Base-by-base conservation (phyloP, 1,140 invertebrate genomes). In the Andricus grossulariae region DNA sequence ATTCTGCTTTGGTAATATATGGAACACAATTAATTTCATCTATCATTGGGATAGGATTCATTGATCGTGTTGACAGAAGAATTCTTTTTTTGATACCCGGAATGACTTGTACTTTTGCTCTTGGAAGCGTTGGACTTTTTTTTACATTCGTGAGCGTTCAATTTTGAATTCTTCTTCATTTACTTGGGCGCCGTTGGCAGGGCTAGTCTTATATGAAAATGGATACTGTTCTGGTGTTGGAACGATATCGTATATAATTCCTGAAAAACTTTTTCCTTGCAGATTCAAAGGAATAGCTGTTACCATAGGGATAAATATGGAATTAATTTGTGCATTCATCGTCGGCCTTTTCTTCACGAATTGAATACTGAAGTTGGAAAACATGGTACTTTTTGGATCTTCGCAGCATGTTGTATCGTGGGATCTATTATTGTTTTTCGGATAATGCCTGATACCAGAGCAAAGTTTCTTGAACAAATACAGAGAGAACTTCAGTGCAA, bases 391-490 rank as follows among this genome's bases (percentile, higher is more conserved):
- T 66, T 39, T 66, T 25, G 21, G 13, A 39, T 39, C 16, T 66
- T 66, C 8, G 25, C 19, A 32, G 2, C 16, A 7, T 15, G 25
- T 11, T 32, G 11, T 5, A 66, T 66, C 39, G 3, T 66, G 0
- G 57, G 25, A 6, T 66, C 25, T 3, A 21, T 66, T 66, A 7
- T 15, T 32, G 21, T 66, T 32, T 66, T 66, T 39, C n/a, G 3
- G 25, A 6, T 39, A 16, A 25, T 66, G 57, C 57, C 57, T 7
- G 57, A 66, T 32, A 66, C 12, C 16, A 11, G 51, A 60, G 49
- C 52, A 52, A 21, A 50, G 45, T 76, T 45, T 50, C 55, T 71
- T 73, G 45, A 71, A 57, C 45, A 79, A 32, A 32, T 60, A 60
- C 21, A 60, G 13, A 21, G 2, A 32, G 57, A 60, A 32, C 57